A percentile compares a stretch with the other conserved stretches of the same genome.
Conservation (phyloP, 2,113 vertebrate genomes). For the Leucoraja erinaceus region DNA sequence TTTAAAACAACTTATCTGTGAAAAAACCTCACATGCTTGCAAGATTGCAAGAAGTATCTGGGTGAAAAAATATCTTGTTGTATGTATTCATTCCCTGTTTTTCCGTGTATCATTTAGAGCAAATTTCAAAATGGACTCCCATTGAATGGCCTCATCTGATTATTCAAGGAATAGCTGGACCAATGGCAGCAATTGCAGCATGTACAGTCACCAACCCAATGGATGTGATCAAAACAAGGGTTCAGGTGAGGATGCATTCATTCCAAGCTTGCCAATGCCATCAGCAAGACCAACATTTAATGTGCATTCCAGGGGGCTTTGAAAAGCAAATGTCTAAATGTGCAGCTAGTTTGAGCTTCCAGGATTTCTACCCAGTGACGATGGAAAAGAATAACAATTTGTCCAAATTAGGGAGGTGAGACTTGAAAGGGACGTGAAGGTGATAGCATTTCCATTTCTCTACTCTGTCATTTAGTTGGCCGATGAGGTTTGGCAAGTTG, state of each 20-base stretch:
- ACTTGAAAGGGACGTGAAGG: not conserved
- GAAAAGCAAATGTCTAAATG: not conserved
- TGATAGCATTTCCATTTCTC: no score
- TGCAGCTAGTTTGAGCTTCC: no score
- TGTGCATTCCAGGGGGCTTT: not conserved
- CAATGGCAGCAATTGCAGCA: slow-evolving; percentile 28
- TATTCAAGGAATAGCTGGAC: slow-evolving; percentile 26
- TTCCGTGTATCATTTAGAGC: slow-evolving; percentile 1
- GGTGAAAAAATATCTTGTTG: not conserved
- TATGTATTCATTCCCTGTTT: not conserved
- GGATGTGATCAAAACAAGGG: slow-evolving; percentile 33
- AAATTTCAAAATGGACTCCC: slow-evolving; percentile 1
- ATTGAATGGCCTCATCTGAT: slow-evolving; percentile 31
- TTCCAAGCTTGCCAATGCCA: not conserved
- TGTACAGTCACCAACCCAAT: slow-evolving; percentile 35
- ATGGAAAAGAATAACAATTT: not conserved
- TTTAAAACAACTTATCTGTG: not conserved
- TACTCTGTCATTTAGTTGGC: not conserved
- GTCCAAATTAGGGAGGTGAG: not conserved
- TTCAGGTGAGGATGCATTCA: slow-evolving; percentile 21
- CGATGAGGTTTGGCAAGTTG: not conserved
- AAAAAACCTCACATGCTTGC: not conserved
- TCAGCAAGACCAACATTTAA: not conserved
- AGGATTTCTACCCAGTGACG: not conserved
- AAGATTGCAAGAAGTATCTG: not conserved